Evolutionary conservation across 2,797 vertebrate species (phyloP), one percentile per base, ranked within the genome.

Genomic region (Coccyzus lansbergi): DNA sequence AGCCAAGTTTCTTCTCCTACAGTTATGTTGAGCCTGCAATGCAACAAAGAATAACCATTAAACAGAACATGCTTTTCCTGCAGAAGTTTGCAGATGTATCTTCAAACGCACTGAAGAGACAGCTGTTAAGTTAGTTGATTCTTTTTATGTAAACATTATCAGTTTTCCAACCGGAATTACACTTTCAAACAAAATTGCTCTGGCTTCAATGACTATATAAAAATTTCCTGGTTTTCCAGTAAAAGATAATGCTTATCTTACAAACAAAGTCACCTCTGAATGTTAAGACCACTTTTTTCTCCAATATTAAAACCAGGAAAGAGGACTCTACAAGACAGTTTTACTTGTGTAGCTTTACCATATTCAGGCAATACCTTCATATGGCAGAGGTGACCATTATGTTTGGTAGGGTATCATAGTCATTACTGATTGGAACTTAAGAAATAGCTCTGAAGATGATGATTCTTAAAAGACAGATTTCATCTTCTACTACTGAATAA

Each of bases 301-400:
- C 25, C 24, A 51, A 3, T 55, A 34, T 15, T 79, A 70, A 26
- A 38, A 48, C 34, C 14, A 88, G 10, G n/a, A 63, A 82, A 59
- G 14, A 29, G 6, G 1, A 1, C 0, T 91, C 1, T 72, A 59
- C 9, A 56, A 17, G 69, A 81, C 2, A 13, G 2, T 60, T 71
- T 60, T 29, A 49, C 8, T 2, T 1, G 0, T 26, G 9, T 53
- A 84, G 19, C 6, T 55, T 15, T 18, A 42, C 13, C 44, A 12
- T 55, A 76, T 86, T 86, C 28, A 60, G 15, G 17, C 26, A 52
- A 33, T 36, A 65, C 6, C 2, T 69, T 71, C 42, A 12, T 44
- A 10, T 74, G 36, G 21, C 40, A 70, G 7, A 49, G 20, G 44
- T 34, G 10, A 26, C n/a, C 21, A 8, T 28, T 77, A 11, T 1